Conservation (phyloP, 2,888 invertebrate genomes). For the Drosophila quinaria region DNA sequence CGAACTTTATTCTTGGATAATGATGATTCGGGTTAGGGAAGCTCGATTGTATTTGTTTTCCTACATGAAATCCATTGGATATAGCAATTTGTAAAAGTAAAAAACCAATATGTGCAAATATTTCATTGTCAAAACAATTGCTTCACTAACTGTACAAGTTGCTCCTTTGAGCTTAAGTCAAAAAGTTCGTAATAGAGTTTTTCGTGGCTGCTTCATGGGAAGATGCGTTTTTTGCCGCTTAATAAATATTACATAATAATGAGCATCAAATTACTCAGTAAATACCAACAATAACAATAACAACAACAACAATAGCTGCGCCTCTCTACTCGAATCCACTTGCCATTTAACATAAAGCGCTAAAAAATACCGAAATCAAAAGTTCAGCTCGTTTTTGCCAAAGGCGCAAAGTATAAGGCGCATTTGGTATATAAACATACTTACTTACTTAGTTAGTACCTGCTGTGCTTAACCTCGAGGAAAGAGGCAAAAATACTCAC, state of each 20-base stretch:
- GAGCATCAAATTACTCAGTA: constrained; percentile 25
- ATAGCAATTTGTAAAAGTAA: too few relatives aligned
- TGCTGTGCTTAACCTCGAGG: constrained; percentile 56
- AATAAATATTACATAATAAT: constrained; percentile 26
- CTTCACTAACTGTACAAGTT: not conserved
- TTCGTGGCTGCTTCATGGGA: constrained; percentile 15
- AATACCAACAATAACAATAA: constrained; percentile 24
- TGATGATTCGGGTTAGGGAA: too few relatives aligned
- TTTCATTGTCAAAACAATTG: not conserved
- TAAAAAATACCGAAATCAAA: constrained; percentile 39
- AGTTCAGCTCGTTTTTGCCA: constrained; percentile 48
- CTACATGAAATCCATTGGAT: too few relatives aligned
- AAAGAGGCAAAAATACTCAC: constrained; percentile 35
- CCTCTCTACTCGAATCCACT: constrained; percentile 25
- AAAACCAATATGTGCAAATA: not conserved
- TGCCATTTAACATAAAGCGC: constrained; percentile 49
- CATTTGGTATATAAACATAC: constrained; percentile 19
- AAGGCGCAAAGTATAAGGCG: constrained; percentile 47
- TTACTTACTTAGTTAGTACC: constrained; percentile 33
- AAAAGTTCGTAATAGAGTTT: constrained; percentile 5
- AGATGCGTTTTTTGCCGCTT: constrained; percentile 16
- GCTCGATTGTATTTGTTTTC: too few relatives aligned
- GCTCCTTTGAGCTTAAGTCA: not conserved
- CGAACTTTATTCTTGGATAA: too few relatives aligned
- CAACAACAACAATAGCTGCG: constrained; percentile 18